Base-by-base conservation (phyloP, 2,113 vertebrate genomes). In the Pterocles burchelli region DNA sequence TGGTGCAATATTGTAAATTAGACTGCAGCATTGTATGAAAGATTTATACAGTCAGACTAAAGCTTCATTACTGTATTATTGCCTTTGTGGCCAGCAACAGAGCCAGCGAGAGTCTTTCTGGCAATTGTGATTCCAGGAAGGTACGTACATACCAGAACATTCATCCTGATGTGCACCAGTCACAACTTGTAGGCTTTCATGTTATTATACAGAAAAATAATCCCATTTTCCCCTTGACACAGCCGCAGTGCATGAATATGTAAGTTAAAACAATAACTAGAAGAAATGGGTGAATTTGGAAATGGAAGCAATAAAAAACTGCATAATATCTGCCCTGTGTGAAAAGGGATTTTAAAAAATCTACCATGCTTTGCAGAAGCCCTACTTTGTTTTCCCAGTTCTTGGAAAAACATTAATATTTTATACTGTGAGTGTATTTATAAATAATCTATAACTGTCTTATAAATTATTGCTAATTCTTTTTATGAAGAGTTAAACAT, bases 401-500 rank as follows among this genome's bases (percentile, higher is more conserved):
- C 94, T 90, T 93, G 65, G 82, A 88, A 95, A 90, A 92, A 24
- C 26, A 74, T 90, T 10, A 94, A 88, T 93, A 94, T 74, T 93
- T 94, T 81, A 93, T 55, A 36, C 11, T 46, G 20, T 70, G 71
- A 83, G 31, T 73, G 71, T 67, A 83, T 71, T 76, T 86, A 92
- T 95, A 84, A 96, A 96, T 92, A 84, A 93, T 77, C 16, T 48
- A 92, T 80, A 77, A 66, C 49, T 28, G 12, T 33, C 72, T 76
- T 57, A 91, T 94, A 90, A 97, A 96, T 94, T 88, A 94, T 95
- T 94, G 86, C 25, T 38, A 88, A 49, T 65, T 86, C 41, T 83
- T 92, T 90, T 86, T 80, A 75, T 71, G 59, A 90, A 92, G 75
- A 95, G 36, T 29, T 80, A 80, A 83, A 63, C 59, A 74, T 33